A percentile compares a stretch with the other conserved stretches of the same genome.
These are phyloP conservation scores for Brachynemurus nebulosus DNA, from an alignment of 2,888 invertebrate species.

Conservation along the genomic window DNA sequence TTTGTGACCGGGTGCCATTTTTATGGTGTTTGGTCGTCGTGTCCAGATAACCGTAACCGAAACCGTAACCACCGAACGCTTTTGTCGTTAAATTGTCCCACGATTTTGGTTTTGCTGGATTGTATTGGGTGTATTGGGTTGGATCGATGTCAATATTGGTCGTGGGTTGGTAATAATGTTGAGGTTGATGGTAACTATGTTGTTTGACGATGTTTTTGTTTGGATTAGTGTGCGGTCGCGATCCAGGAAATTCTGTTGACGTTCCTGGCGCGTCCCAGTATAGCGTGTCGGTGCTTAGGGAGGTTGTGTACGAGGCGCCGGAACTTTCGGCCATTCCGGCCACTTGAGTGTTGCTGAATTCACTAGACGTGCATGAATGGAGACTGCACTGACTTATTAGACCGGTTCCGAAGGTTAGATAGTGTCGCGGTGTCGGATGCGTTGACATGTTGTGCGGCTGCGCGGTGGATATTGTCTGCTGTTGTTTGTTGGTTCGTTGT, in stretches of 20 bases:
- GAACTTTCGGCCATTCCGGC: constrained; percentile 49
- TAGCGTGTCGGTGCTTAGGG: constrained; percentile 72
- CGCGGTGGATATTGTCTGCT: constrained; percentile 33
- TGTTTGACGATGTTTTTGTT: constrained; percentile 29
- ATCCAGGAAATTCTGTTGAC: constrained; percentile 23
- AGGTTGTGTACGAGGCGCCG: constrained; percentile 69
- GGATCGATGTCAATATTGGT: constrained; percentile 25
- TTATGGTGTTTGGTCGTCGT: constrained; percentile 35
- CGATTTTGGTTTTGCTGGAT: constrained; percentile 61
- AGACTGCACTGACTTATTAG: constrained; percentile 67
- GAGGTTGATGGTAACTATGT: constrained; percentile 32
- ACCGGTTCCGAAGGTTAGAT: constrained; percentile 51
- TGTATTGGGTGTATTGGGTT: constrained; percentile 29
- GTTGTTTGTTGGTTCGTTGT: constrained; percentile 20
- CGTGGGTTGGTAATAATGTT: constrained; percentile 29
- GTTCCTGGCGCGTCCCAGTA: constrained; percentile 60
- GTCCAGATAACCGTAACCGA: constrained; percentile 73
- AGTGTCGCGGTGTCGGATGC: constrained; percentile 26
- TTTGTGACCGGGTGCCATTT: constrained; percentile 11
- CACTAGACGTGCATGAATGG: constrained; percentile 71
- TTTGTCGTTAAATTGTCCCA: constrained; percentile 84
- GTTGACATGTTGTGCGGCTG: constrained; percentile 29
- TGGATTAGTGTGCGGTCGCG: constrained; percentile 30
- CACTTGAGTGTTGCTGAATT: constrained; percentile 46
- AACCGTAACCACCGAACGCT: constrained; percentile 73